These are phyloP conservation scores for Steromphala cineraria DNA, from an alignment of 2,888 invertebrate genomes.

Conservation along the genomic window DNA sequence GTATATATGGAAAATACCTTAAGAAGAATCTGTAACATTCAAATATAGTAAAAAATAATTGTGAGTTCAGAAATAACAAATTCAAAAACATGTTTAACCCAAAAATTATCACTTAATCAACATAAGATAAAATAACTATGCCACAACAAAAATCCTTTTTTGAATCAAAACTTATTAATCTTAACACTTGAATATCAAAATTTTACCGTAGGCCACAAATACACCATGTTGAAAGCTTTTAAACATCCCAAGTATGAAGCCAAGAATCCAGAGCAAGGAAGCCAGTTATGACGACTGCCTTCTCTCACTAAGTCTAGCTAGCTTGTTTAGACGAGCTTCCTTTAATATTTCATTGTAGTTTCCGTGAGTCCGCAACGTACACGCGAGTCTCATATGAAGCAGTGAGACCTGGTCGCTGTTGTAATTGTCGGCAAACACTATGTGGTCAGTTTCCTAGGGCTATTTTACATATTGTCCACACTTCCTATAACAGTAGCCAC, in stretches of 20 bases:
- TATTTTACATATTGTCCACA: not conserved
- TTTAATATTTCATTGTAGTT: constrained; percentile 7
- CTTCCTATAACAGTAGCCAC: not conserved
- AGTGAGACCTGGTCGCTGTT: not conserved
- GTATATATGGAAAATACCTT: too few species aligned
- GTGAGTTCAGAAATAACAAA: too few species aligned
- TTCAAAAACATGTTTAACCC: too few species aligned
- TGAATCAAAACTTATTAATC: too few species aligned
- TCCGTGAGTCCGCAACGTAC: not conserved
- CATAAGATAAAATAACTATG: too few species aligned
- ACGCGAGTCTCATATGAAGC: not conserved
- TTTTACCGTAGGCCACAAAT: constrained; percentile 12
- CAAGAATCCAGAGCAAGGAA: not conserved
- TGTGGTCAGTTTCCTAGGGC: not conserved
- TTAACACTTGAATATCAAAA: not conserved
- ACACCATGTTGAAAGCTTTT: not conserved
- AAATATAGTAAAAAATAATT: too few species aligned
- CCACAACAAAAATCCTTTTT: too few species aligned
- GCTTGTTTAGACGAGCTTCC: not conserved
- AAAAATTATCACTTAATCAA: too few species aligned
- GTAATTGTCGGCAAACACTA: not conserved
- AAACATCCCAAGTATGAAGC: constrained; percentile 1
- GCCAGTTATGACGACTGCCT: not conserved
- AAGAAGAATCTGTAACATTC: too few species aligned
- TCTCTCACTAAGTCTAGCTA: not conserved